Conservation (phyloP, 92 coral and sea anemone genomes). For the Parazoanthus swiftii region DNA sequence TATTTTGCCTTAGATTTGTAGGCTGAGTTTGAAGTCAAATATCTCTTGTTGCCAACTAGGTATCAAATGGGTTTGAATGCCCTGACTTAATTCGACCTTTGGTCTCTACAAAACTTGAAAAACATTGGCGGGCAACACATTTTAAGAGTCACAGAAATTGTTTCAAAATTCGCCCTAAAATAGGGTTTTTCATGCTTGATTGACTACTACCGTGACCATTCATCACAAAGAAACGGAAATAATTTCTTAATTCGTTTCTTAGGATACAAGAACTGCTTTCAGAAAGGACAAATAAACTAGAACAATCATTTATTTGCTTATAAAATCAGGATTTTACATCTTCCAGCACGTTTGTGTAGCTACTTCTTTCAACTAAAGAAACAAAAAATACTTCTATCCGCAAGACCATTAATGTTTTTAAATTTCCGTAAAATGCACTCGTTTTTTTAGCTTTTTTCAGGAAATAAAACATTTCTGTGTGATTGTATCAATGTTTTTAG, state of each 20-base stretch:
- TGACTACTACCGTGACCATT: too few species aligned
- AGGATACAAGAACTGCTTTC: neutral
- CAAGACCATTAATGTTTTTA: neutral
- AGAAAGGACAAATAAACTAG: slow-evolving; percentile 3
- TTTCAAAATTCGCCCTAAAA: too few species aligned
- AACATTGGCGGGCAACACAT: too few species aligned
- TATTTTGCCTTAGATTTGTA: neutral
- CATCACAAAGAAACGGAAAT: too few species aligned
- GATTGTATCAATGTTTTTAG: neutral
- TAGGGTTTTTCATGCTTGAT: too few species aligned
- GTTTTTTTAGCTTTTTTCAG: neutral
- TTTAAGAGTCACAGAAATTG: too few species aligned
- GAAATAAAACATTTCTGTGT: neutral
- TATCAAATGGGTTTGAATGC: too few species aligned
- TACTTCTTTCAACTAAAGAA: neutral
- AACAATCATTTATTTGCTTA: neutral
- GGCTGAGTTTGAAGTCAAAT: neutral
- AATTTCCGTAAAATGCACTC: neutral
- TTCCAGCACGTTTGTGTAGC: slow-evolving; percentile 6
- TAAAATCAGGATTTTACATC: slow-evolving; percentile 5
- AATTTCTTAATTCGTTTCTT: too few species aligned
- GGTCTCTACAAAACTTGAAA: too few species aligned
- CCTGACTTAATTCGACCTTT: too few species aligned
- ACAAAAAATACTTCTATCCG: neutral
- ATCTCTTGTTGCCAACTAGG: neutral